Evolutionary conservation across 2,113 vertebrate genomes (phyloP), one percentile per base, ranked within the genome.

Genomic region (Triplophysa rosa): DNA sequence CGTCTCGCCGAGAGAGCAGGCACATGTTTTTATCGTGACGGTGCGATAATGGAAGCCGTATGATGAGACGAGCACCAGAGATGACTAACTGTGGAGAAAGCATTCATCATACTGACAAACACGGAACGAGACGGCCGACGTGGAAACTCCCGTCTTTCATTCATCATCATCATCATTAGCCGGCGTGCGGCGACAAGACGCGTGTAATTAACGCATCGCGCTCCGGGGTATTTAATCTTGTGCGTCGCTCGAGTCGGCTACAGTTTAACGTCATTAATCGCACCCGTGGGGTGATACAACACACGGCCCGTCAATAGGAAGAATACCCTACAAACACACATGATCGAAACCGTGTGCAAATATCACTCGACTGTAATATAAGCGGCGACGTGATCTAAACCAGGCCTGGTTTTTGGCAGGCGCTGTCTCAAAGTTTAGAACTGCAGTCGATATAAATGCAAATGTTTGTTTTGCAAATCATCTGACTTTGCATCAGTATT

Each of bases 1-100:
- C 21, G 52, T 47, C 64, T 78, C 49, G 74, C 66, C 70, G 83
- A 71, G 67, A 47, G 72, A 83, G 67, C n/a, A 54, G 69, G 82
- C 86, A 89, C 88, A 86, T 89, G 77, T 89, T 92, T 89, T 85
- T 84, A 86, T 82, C 87, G 84, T 85, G 83, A 84, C 81, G 66
- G 80, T 76, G 64, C 16, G 19, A 86, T 89, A 89, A 89, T 90
- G 88, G 86, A 73, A 91, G 83, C 84, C 86, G 78, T 65, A 85
- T 80, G 84, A 87, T 78, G 67, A 66, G 59, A 13, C 45, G 19
- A 47, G 62, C 75, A 89, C 90, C 87, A 90, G 87, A 87, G 80
- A 86, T 90, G 90, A 91, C 87, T 89, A 87, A 90, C 81, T 73
- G 85, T 67, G 84, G 80, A 90, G 78, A 84, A 7, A 81, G 14